A percentile compares a stretch with the other conserved stretches of the same genome.
These are phyloP conservation scores for Paramuricea clavata DNA, from an alignment of 92 coral and sea anemone genomes.

Conservation along the genomic window DNA sequence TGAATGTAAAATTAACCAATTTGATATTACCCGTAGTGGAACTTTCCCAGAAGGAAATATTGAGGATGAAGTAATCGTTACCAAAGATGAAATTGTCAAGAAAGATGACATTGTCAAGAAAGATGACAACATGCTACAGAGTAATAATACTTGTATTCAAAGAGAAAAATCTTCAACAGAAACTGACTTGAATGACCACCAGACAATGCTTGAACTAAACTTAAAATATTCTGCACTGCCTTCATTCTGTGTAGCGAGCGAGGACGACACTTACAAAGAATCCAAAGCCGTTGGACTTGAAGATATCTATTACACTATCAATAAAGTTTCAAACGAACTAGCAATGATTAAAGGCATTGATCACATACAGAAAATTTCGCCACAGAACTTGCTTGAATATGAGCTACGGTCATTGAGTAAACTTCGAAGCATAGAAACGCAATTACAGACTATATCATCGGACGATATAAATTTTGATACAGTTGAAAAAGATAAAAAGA, in stretches of 20 bases:
- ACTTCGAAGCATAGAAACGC: conserved; percentile 2
- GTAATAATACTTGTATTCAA: neutral
- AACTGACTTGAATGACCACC: neutral
- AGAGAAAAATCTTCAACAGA: neutral
- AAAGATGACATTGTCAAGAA: neutral
- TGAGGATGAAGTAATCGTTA: neutral
- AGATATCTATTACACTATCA: neutral
- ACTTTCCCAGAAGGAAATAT: neutral
- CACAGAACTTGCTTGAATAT: conserved; percentile 3
- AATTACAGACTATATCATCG: neutral
- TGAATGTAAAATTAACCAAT: neutral
- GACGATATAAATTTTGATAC: neutral
- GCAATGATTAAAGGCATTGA: neutral
- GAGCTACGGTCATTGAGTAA: neutral
- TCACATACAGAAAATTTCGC: neutral
- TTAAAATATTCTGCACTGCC: neutral
- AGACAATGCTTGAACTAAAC: neutral
- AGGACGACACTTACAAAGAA: neutral
- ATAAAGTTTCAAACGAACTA: neutral
- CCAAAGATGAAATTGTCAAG: neutral
- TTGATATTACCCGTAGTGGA: neutral
- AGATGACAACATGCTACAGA: neutral
- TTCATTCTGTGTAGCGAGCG: neutral
- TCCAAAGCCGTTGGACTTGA: neutral
- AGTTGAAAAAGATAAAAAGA: neutral